These are phyloP conservation scores for Cynopterus brachyotis DNA, from an alignment of 2,113 vertebrate genomes.

Conservation along the genomic window DNA sequence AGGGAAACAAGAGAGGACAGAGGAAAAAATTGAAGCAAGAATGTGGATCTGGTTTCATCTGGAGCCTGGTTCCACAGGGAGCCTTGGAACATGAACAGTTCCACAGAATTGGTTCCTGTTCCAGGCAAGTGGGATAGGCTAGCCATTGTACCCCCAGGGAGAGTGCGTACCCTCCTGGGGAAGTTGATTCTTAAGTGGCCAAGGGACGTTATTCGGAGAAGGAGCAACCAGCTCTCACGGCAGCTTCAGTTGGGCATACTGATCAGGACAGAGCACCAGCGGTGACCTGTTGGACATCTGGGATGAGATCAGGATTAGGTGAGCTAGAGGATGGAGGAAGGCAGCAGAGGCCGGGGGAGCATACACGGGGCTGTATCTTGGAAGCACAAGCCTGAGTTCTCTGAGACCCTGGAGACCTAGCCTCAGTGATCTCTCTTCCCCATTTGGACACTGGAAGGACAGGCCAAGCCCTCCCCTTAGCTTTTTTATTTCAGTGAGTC, in stretches of 20 bases:
- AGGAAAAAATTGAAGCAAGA: not conserved
- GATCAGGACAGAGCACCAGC: not conserved
- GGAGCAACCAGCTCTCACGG: not conserved
- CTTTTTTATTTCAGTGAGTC: not conserved
- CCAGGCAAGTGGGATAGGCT: not conserved
- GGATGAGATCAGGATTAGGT: not conserved
- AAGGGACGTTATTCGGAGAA: not conserved
- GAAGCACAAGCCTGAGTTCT: not conserved
- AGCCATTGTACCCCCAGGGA: not conserved
- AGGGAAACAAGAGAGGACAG: not conserved
- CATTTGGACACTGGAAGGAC: not conserved
- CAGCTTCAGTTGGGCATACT: fast-evolving
- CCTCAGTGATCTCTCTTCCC: not conserved
- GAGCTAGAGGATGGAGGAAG: not conserved
- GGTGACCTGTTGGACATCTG: not conserved
- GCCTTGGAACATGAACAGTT: not conserved
- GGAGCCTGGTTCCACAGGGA: not conserved
- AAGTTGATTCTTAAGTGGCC: not conserved
- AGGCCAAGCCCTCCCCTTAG: not conserved
- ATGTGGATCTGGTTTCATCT: not conserved
- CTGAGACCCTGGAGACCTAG: not conserved
- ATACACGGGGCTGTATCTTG: not conserved
- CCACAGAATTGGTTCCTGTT: not conserved
- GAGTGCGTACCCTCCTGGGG: not conserved
- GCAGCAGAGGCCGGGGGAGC: not conserved